Percentiles rank a stretch among this genome's conserved stretches.
Conservation (phyloP, 2,113 vertebrate species). For the Carollia perspicillata region DNA sequence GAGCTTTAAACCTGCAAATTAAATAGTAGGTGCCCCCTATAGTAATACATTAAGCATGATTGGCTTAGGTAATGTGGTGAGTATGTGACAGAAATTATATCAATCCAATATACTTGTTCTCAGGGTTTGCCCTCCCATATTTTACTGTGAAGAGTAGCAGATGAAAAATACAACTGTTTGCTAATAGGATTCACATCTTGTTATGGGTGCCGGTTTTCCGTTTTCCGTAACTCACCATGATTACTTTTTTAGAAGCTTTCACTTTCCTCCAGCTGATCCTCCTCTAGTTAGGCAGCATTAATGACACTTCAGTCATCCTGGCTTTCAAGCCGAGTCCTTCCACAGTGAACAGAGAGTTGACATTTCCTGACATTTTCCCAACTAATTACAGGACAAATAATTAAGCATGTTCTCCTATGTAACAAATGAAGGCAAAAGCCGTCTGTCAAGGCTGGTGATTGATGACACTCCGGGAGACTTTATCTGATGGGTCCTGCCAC, state of each 20-base stretch:
- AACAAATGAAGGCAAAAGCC: slow-evolving; percentile 99
- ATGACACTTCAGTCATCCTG: slow-evolving; percentile 99
- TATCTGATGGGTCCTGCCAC: slow-evolving; percentile 99
- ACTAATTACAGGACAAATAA: slow-evolving; percentile 99
- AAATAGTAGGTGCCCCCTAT: slow-evolving; percentile 73
- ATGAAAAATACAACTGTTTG: slow-evolving; percentile 88
- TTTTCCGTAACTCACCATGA: slow-evolving; percentile 91
- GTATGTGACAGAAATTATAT: slow-evolving; percentile 71
- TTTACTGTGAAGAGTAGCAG: slow-evolving; percentile 77
- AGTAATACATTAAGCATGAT: slow-evolving; percentile 58
- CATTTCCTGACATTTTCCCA: slow-evolving; percentile 99
- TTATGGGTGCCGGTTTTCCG: slow-evolving; percentile 89
- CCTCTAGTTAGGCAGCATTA: slow-evolving; percentile 98
- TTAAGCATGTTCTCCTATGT: slow-evolving; percentile 99
- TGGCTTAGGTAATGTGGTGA: slow-evolving; percentile 53
- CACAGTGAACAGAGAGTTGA: slow-evolving; percentile 98
- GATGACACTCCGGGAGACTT: slow-evolving; percentile 99
- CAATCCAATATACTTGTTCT: slow-evolving; percentile 51
- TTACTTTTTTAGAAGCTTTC: slow-evolving; percentile 94
- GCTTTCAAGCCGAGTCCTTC: slow-evolving; percentile 98
- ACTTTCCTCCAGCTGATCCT: slow-evolving; percentile 93
- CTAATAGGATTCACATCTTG: slow-evolving; percentile 95
- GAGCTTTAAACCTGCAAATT: slow-evolving; percentile 78
- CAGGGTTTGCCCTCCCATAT: slow-evolving; percentile 77
- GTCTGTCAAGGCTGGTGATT: slow-evolving; percentile 98